A percentile compares a stretch with the other conserved stretches of the same genome.
These are phyloP conservation scores for Listronotus bonariensis DNA, from an alignment of 1,140 invertebrate genomes.

Conservation along the genomic window DNA sequence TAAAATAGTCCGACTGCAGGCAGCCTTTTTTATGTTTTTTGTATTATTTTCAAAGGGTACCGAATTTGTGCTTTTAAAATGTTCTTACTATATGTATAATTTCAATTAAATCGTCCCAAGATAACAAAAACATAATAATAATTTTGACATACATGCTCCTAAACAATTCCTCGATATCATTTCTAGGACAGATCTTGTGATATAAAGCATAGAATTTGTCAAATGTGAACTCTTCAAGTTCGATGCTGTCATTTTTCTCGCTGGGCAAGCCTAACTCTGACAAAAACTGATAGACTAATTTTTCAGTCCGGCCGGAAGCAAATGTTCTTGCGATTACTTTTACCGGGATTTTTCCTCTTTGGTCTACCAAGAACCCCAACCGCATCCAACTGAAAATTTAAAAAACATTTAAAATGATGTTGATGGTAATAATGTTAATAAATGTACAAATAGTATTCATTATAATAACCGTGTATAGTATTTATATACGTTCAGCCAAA, in stretches of 20 bases:
- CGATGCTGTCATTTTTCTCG: conserved; percentile 97
- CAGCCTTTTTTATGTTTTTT: no score
- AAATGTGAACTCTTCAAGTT: conserved; percentile 94
- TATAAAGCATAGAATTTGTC: conserved; percentile 98
- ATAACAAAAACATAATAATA: no score
- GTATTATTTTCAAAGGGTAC: no score
- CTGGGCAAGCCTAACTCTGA: conserved; percentile 91
- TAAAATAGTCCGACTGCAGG: no score
- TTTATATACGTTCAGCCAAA: no score
- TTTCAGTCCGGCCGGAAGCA: conserved; percentile 97
- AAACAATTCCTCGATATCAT: conserved; percentile 98
- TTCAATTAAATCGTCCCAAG: no score
- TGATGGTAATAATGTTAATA: no score
- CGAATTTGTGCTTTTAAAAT: no score
- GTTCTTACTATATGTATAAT: no score
- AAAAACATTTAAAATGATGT: no score
- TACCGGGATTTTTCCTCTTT: conserved; percentile 94
- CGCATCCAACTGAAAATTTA: conserved; percentile 90
- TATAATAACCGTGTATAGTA: no score
- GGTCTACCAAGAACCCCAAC: conserved; percentile 89
- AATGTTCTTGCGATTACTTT: conserved; percentile 97
- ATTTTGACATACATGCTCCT: conserved; percentile 85
- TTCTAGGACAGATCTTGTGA: conserved; percentile 98
- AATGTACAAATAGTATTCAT: no score
- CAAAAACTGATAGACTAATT: conserved; percentile 96